Evolutionary conservation across 2,113 vertebrate species (phyloP).

Genomic region (Strix aluco): DNA sequence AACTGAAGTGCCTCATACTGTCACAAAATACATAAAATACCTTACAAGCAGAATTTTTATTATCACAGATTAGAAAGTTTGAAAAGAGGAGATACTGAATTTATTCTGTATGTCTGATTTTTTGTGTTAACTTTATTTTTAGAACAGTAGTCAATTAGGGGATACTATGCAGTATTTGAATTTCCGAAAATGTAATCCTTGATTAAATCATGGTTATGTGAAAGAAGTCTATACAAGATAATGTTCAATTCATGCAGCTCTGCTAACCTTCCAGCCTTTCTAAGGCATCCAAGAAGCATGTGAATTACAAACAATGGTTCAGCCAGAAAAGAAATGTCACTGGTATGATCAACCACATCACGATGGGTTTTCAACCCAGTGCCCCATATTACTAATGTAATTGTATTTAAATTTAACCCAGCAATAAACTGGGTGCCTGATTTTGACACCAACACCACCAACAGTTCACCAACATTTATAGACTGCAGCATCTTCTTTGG

Average conservation of each 20-base stretch:
- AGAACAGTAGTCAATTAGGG: neutral
- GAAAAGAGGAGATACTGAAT: neutral
- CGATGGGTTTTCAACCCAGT: neutral
- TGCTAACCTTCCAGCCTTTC: neutral
- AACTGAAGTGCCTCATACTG: neutral
- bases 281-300: neutral
- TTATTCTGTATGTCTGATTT: neutral
- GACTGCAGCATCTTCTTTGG: neutral
- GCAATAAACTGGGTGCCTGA: neutral
- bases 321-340: neutral
- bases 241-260: neutral
- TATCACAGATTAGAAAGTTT: neutral
- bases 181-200: neutral
- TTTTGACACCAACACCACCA: too few relatives aligned
- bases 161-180: neutral
- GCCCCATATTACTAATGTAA: neutral
- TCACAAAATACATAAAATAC: neutral
- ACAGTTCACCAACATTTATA: neutral
- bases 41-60: neutral
- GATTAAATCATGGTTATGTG: neutral
- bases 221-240: neutral
- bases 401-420: conserved; percentile 22
- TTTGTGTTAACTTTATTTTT: neutral
- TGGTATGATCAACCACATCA: neutral
- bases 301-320: neutral